Percentiles rank a stretch among this genome's conserved stretches.
Evolutionary conservation across 2,797 vertebrate genomes (phyloP).

Genomic region (Euphonia xanthogaster): DNA sequence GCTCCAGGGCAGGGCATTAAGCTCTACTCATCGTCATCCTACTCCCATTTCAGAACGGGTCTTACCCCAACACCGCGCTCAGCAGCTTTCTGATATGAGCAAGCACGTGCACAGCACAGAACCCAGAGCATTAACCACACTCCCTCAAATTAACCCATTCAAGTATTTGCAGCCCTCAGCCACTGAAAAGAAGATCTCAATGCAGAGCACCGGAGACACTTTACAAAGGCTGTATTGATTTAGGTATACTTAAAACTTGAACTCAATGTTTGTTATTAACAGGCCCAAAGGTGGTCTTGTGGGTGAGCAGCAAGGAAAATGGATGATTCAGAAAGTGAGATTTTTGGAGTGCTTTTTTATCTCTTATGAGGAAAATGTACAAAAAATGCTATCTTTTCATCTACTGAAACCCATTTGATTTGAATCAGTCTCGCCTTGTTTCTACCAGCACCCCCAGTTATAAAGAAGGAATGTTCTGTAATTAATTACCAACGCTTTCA

Average conservation of each 20-base stretch:
- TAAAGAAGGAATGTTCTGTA: background rate
- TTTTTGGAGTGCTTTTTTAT: background rate
- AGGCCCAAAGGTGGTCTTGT: background rate
- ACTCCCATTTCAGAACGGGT: background rate
- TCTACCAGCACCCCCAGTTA: background rate
- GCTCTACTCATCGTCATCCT: background rate
- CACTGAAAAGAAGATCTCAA: background rate
- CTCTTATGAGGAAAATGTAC: background rate
- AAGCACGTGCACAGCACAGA: background rate
- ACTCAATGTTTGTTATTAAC: background rate
- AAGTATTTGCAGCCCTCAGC: background rate
- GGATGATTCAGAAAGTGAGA: background rate
- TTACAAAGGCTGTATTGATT: background rate
- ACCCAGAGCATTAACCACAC: background rate
- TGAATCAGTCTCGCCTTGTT: background rate
- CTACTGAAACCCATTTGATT: background rate
- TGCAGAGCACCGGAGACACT: background rate
- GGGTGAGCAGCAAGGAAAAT: background rate
- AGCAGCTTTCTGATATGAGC: background rate
- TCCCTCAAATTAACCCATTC: background rate
- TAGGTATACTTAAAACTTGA: slow-evolving; percentile 17
- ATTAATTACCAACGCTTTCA: slow-evolving; percentile 25
- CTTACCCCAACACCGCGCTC: background rate
- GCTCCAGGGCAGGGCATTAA: background rate
- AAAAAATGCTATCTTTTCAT: background rate